Evolutionary conservation across 1,140 invertebrate genomes (phyloP).

Genomic region (Cyphomyrmex costatus): DNA sequence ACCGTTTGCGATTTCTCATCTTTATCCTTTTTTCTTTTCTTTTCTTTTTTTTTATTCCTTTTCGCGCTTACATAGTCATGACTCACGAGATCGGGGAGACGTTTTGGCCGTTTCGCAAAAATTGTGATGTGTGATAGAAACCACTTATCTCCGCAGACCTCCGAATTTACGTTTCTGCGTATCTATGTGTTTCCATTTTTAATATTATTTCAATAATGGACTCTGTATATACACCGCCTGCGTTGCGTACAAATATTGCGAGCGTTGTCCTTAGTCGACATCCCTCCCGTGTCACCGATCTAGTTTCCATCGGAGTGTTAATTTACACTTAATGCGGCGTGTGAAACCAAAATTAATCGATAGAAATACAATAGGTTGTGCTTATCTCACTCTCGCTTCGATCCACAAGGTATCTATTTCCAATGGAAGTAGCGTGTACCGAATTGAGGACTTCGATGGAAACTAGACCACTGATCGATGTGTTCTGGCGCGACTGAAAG

Average conservation of each 20-base stretch:
- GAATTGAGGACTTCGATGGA: no score
- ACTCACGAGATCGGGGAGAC: background rate
- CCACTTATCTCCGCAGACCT: constrained; percentile 62
- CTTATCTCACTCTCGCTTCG: no score
- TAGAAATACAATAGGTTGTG: no score
- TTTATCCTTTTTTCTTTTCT: background rate
- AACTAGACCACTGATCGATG: no score
- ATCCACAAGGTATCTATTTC: no score
- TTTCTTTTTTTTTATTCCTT: background rate
- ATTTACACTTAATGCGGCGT: no score
- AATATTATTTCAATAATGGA: constrained; percentile 53
- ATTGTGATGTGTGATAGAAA: constrained; percentile 67
- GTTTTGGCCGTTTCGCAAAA: constrained; percentile 50
- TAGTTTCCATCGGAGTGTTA: no score
- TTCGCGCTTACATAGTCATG: background rate
- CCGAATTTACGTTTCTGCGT: constrained; percentile 66
- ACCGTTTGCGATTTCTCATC: background rate
- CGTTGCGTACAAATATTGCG: constrained; percentile 71
- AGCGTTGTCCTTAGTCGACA: constrained; percentile 55
- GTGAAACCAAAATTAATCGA: no score
- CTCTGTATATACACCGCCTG: constrained; percentile 74
- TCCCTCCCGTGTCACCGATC: constrained; percentile 11
- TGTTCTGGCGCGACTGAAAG: background rate
- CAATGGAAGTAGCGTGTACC: no score
- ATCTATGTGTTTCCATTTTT: constrained; percentile 71